A percentile compares a stretch with the other conserved stretches of the same genome.
These are phyloP conservation scores for Rhynchophorus ferrugineus DNA, from an alignment of 1,140 invertebrate genomes.

Conservation along the genomic window DNA sequence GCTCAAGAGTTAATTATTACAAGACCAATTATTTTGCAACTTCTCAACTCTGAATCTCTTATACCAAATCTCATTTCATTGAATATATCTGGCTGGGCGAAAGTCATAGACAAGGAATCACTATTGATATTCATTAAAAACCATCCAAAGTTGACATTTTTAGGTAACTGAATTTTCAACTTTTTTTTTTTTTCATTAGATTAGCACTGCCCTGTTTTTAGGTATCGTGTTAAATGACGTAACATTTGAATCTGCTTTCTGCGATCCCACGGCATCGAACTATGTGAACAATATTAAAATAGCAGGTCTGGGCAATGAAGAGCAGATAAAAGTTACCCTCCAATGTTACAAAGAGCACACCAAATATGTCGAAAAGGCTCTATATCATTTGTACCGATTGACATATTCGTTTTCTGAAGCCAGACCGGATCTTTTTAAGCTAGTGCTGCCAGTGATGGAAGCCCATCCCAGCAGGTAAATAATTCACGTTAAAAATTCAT, in stretches of 20 bases:
- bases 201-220: too few species aligned
- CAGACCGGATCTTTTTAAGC: conserved; percentile 60
- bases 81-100: conserved; percentile 61
- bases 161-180: conserved; percentile 20
- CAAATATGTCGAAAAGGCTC: conserved; percentile 62
- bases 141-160: conserved; percentile 32
- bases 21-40: conserved; percentile 36
- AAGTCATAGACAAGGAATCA: conserved; percentile 23
- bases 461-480: conserved; percentile 49
- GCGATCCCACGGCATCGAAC: conserved; percentile 16
- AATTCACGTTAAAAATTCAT: too few species aligned
- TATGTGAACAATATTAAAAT: conserved; percentile 27
- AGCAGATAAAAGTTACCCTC: conserved; percentile 47
- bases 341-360: conserved; percentile 50
- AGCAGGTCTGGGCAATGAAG: conserved; percentile 34
- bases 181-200: too few species aligned
- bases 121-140: conserved; percentile 28
- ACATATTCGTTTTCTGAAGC: conserved; percentile 35
- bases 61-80: conserved; percentile 56
- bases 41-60: conserved; percentile 45
- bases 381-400: conserved; percentile 64
- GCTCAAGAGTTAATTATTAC: conserved; percentile 41
- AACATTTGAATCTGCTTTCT: conserved; percentile 31
- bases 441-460: conserved; percentile 62
- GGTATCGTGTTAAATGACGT: conserved; percentile 34